phyloP scores from a whole-genome alignment of 2,888 invertebrate species.

The Marasmarcha lunaedactyla region DNA sequence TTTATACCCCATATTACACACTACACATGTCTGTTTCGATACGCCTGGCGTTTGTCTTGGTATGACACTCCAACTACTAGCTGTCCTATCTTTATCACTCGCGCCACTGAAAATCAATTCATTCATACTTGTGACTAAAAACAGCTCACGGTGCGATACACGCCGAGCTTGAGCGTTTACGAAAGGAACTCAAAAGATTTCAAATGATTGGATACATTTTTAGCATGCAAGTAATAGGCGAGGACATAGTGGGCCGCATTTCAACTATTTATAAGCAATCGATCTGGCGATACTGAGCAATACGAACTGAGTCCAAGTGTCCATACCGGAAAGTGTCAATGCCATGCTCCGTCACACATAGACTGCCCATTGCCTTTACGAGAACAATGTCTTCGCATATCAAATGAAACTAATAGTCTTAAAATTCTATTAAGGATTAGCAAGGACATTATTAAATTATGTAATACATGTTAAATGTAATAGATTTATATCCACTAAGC shows the following conservation, averaged over 20 bases:
- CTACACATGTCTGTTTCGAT: not conserved
- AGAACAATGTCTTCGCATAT: conserved; percentile 14
- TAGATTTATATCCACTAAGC: too few relatives aligned
- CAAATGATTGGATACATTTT: too few relatives aligned
- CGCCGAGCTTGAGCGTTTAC: too few relatives aligned
- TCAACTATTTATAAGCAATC: conserved; percentile 8
- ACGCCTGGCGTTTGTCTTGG: not conserved
- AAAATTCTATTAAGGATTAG: not conserved
- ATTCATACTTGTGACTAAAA: not conserved
- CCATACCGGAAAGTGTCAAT: conserved; percentile 26
- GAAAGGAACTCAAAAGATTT: too few relatives aligned
- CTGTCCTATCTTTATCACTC: not conserved
- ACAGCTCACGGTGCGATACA: not conserved
- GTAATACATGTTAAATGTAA: too few relatives aligned
- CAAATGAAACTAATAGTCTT: conserved; percentile 1
- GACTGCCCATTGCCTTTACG: conserved; percentile 19
- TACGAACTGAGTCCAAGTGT: conserved; percentile 9
- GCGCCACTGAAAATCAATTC: not conserved
- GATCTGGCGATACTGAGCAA: conserved; percentile 3
- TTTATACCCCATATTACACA: not conserved
- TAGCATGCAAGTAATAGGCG: not conserved
- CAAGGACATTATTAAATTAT: not conserved
- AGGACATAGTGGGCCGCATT: conserved; percentile 10
- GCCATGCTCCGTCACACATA: conserved; percentile 16
- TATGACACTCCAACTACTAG: not conserved